Evolutionary conservation across 2,888 invertebrate genomes (phyloP), one percentile per base, ranked within the genome.

Genomic region (Oscheius onirici): DNA sequence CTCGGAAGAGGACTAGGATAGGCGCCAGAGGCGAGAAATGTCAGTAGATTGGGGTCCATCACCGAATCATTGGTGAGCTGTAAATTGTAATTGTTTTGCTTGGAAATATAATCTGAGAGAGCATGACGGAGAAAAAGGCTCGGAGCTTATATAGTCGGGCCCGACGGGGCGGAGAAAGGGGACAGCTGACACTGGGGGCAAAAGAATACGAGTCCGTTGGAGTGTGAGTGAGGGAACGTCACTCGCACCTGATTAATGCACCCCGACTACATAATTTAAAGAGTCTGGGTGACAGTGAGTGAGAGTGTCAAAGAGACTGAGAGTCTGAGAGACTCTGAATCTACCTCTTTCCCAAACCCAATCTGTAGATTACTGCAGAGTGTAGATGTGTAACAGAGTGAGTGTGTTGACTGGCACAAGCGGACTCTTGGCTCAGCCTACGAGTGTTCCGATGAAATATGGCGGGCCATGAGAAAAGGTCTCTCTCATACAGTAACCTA

Each of bases 31-130:
- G 63, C 63, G 10, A 63, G 20, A 11, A 49, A 13, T 10, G 15
- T 22, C n/a, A 49, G 34, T 11, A 63, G 34, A 26, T 63, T 63
- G 17, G 63, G 63, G 34, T 63, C 63, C 63, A 63, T 63, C 63
- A 63, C 46, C 49, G 63, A 8, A 17, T 15, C 49, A 49, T 49
- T 22, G n/a, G n/a, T n/a, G 17, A 34, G 8, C 34, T 34, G 49
- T 17, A 49, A 49, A 17, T 17, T 10, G 34, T 34, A 8, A 34
- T 17, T 55, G 26, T 55, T 58, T 41, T 40, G 22, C 24, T 26
- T 11, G 41, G 26, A 44, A 20, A 57, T 57, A 15, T 24, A 26
- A 34, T 28, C 15, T 17, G 40, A n/a, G 28, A 49, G n/a, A n/a
- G n/a, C n/a, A n/a, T 22, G 24, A 10, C 3, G 43, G 44, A 43